These are phyloP conservation scores for Lysandra coridon DNA, from an alignment of 2,888 invertebrate genomes.

Conservation along the genomic window DNA sequence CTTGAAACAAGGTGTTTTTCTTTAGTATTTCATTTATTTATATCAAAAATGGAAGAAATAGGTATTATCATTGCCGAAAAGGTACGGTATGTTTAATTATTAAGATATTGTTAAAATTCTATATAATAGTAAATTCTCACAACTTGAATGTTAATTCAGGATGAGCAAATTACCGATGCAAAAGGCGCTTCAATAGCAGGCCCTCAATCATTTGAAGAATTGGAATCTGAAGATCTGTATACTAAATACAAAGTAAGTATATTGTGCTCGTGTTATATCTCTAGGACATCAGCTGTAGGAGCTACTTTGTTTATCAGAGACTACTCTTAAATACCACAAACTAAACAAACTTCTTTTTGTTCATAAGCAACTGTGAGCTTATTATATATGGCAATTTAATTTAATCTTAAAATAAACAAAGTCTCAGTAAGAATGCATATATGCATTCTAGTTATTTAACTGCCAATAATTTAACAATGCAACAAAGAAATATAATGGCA, in stretches of 20 bases:
- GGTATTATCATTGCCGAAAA: constrained; percentile 90
- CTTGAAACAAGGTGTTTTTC: background rate
- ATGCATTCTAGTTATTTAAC: too few relatives aligned
- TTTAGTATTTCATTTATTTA: background rate
- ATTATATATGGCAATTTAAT: too few relatives aligned
- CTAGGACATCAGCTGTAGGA: background rate
- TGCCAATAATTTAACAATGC: too few relatives aligned
- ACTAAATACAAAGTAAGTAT: constrained; percentile 93
- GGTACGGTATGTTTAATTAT: constrained; percentile 68
- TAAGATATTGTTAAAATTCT: background rate
- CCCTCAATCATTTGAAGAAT: constrained; percentile 87
- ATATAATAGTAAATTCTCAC: constrained; percentile 10
- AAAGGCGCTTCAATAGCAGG: constrained; percentile 84
- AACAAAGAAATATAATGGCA: too few relatives aligned
- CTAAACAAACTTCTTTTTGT: too few relatives aligned
- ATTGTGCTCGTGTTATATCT: background rate
- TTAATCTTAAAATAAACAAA: too few relatives aligned
- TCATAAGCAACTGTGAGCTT: too few relatives aligned
- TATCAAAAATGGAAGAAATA: constrained; percentile 87
- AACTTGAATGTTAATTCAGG: constrained; percentile 61
- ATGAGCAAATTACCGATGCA: constrained; percentile 83
- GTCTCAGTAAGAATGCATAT: too few relatives aligned
- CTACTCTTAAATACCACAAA: too few relatives aligned
- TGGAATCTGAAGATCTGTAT: constrained; percentile 95
- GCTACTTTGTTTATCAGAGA: too few relatives aligned